Base-by-base conservation (phyloP, 2,888 invertebrate species). In the Eumerus sabulonum region DNA sequence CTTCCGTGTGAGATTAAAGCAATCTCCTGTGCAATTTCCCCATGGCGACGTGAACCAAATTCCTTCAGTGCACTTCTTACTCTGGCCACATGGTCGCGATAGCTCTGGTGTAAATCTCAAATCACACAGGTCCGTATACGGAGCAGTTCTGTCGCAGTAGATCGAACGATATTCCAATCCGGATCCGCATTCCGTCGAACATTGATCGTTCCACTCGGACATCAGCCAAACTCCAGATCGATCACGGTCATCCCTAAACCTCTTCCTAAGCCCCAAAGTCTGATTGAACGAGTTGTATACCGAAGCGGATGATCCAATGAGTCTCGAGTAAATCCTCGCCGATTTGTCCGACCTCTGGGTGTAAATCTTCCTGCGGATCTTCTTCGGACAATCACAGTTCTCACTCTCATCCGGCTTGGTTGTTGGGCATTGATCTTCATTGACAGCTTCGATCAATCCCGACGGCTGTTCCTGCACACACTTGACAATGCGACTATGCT, bases 21-120 rank as follows among this genome's bases (percentile, higher is more conserved):
- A 90, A 51, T 86, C 85, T 1, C 86, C 86, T 0, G 83, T 82
- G 56, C 86, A 86, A 42, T 89, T 83, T 40, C 92, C 90, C 93
- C 94, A 94, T 7, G 92, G 92, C 42, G 96, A 94, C 35, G 93
- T 91, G 86, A 95, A 96, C 97, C 97, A 97, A 84, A 93, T 91
- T 1, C 94, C 93, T 40, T 88, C 88, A 83, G 90, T 92, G 87
- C 93, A 96, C 84, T 91, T 91, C 77, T 91, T 91, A 74, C 91
- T 91, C 12, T 91, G 91, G 3, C 92, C 90, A 85, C 95, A 95
- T 2, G 91, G 90, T 82, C 94, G 91, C 1, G 92, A 91, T 1
- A 91, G 89, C 82, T 92, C 91, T 0, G 95, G 92, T 74, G 90
- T 90, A 77, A 86, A 89, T 83, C 90, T 91, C 84, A 91, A 89